Evolutionary conservation across 2,888 invertebrate genomes (phyloP).

Genomic region (Hemaris fuciformis): DNA sequence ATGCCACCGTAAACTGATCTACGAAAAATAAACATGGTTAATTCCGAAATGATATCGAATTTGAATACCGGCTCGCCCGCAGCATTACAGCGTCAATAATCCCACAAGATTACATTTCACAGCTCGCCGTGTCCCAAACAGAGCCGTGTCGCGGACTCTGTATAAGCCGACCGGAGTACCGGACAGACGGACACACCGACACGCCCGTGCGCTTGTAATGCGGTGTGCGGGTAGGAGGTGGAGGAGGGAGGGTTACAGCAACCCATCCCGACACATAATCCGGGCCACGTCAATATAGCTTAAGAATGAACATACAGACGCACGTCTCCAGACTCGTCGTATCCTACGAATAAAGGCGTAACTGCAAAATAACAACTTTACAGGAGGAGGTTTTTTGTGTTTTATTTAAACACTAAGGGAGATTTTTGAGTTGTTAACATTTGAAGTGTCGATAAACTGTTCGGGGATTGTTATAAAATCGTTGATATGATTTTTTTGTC

Average conservation of each 20-base stretch:
- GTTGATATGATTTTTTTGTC: too few species aligned
- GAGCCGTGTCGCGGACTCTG: background rate
- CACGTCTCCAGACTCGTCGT: background rate
- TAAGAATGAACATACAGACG: background rate
- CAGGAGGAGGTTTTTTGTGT: too few species aligned
- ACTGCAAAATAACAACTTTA: too few species aligned
- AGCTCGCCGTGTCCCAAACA: background rate
- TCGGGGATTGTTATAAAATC: too few species aligned
- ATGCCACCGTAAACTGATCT: background rate
- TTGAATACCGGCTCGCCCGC: background rate
- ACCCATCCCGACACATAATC: conserved; percentile 1
- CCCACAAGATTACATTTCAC: conserved; percentile 1
- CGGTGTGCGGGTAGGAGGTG: background rate
- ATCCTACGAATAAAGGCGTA: too few species aligned
- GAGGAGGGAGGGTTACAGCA: background rate
- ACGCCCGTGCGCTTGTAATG: background rate
- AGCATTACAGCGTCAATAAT: background rate
- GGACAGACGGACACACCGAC: background rate
- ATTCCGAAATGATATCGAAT: background rate
- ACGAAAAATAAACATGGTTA: background rate
- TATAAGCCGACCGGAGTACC: conserved; percentile 8
- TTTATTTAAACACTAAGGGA: too few species aligned
- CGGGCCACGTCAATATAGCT: conserved; percentile 6
- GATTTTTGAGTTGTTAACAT: too few species aligned
- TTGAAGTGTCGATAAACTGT: too few species aligned